These are phyloP conservation scores for Smutsia temminckii DNA, from an alignment of 2,797 vertebrate species.

Conservation along the genomic window DNA sequence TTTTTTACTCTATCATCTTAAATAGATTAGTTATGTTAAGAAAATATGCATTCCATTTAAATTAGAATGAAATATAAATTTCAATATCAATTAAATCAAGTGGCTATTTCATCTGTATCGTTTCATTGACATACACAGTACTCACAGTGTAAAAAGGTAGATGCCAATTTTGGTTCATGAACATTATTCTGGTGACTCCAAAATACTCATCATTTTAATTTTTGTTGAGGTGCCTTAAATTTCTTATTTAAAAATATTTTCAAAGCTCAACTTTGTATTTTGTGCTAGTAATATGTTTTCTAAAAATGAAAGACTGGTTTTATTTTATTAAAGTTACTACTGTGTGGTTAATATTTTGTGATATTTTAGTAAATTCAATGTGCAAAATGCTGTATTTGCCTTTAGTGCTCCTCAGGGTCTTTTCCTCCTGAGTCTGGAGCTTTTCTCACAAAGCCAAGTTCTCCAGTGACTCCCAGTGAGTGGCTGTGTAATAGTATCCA, in stretches of 20 bases:
- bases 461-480: not conserved
- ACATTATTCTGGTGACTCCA: slow-evolving; percentile 15
- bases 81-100: slow-evolving; percentile 14
- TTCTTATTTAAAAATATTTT: slow-evolving; percentile 34
- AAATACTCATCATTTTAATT: not conserved
- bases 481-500: slow-evolving; percentile 60
- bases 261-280: slow-evolving; percentile 13
- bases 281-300: slow-evolving; percentile 1
- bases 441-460: slow-evolving; percentile 37
- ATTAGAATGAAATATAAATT: not conserved
- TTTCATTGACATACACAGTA: not conserved
- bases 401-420: not conserved
- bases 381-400: not conserved
- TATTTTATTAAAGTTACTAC: slow-evolving; percentile 32
- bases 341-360: slow-evolving; percentile 10
- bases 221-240: not conserved
- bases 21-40: slow-evolving; percentile 8
- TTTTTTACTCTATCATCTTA: slow-evolving; percentile 25
- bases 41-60: slow-evolving; percentile 18
- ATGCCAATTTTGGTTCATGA: not conserved
- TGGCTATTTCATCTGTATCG: not conserved
- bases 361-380: slow-evolving; percentile 21
- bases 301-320: not conserved
- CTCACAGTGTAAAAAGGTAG: not conserved
- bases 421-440: not conserved